phyloP scores from a whole-genome alignment of 2,797 vertebrate genomes.

The Hemitrygon akajei region DNA sequence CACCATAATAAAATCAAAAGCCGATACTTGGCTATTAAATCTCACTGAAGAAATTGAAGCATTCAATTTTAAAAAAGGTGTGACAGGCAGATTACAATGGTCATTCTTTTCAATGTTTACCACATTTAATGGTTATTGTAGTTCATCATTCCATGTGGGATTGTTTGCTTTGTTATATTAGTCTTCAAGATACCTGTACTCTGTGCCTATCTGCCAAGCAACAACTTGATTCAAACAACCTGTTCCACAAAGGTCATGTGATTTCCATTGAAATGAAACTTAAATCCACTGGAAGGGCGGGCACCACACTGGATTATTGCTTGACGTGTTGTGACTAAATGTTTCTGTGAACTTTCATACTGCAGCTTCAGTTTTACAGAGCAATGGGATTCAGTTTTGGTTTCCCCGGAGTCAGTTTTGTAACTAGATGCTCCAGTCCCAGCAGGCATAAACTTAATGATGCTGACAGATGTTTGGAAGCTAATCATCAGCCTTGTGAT shows the following conservation, averaged over 20 bases:
- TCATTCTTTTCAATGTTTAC: neutral
- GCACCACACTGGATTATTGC: neutral
- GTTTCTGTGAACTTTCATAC: neutral
- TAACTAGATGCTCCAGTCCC: neutral
- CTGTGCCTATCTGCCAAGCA: neutral
- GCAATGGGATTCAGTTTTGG: neutral
- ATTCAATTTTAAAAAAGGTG: neutral
- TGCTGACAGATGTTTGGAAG: neutral
- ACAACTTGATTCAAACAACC: neutral
- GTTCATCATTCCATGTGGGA: neutral
- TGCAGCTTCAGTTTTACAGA: neutral
- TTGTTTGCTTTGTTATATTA: neutral
- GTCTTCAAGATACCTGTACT: neutral
- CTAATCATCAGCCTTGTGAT: neutral
- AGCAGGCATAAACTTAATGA: neutral
- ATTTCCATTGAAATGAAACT: conserved; percentile 12
- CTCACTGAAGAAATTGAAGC: neutral
- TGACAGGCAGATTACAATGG: neutral
- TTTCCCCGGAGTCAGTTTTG: neutral
- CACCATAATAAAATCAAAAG: neutral
- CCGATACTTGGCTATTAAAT: neutral
- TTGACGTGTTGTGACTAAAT: neutral
- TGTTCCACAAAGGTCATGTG: conserved; percentile 17
- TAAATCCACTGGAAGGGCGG: neutral
- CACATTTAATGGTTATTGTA: neutral